Percentiles rank a stretch among this genome's conserved stretches.
Evolutionary conservation across 2,797 vertebrate genomes (phyloP).

Genomic region (Triplophysa bombifrons): DNA sequence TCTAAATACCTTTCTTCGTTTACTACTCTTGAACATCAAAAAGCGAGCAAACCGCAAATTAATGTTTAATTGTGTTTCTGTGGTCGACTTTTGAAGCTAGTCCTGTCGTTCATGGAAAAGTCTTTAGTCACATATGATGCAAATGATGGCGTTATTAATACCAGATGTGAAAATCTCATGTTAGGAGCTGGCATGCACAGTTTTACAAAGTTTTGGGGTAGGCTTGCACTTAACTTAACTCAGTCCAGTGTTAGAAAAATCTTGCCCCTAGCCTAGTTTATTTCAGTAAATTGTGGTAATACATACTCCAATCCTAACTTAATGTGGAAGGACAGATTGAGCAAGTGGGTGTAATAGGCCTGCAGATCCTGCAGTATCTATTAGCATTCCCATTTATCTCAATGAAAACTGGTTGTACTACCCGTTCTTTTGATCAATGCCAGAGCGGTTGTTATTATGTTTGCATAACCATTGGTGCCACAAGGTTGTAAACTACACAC

Average conservation of each 20-base stretch:
- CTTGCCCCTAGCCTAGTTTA: not conserved
- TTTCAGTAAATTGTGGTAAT: not conserved
- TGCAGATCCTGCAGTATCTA: not conserved
- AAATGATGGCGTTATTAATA: slow-evolving; percentile 20
- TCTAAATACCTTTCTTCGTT: not conserved
- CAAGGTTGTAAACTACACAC: not conserved
- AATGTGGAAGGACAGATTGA: not conserved
- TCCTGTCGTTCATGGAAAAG: not conserved
- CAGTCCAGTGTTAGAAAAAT: not conserved
- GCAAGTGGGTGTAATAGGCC: not conserved
- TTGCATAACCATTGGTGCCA: not conserved
- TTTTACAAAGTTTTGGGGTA: not conserved
- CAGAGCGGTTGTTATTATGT: not conserved
- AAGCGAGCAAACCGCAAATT: not conserved
- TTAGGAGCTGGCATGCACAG: not conserved
- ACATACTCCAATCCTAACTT: not conserved
- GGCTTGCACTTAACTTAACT: not conserved
- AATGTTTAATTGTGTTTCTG: slow-evolving; percentile 39
- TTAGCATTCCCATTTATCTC: no score
- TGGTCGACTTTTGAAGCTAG: slow-evolving; percentile 23
- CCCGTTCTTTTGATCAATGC: no score
- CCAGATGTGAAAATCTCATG: not conserved
- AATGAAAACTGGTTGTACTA: no score
- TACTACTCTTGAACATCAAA: slow-evolving; percentile 4
- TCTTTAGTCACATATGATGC: not conserved